A percentile compares a stretch with the other conserved stretches of the same genome.
These are phyloP conservation scores for Dilophus febrilis DNA, from an alignment of 2,888 invertebrate species.

Conservation along the genomic window DNA sequence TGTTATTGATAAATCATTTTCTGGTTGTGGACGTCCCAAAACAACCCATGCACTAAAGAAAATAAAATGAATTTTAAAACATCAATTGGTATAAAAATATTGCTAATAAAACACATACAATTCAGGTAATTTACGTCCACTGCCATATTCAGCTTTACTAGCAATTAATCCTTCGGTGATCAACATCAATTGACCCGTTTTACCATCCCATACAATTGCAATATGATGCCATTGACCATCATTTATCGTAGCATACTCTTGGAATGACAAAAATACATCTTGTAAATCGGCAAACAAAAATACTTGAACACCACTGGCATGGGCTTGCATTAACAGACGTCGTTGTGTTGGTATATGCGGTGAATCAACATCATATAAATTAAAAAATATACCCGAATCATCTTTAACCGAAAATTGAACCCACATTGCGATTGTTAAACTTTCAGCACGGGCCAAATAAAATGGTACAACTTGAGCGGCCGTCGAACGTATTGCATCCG, in stretches of 20 bases:
- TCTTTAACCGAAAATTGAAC: constrained; percentile 85
- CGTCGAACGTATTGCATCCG: constrained; percentile 74
- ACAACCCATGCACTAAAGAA: constrained; percentile 72
- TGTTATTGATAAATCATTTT: constrained; percentile 33
- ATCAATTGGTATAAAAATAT: not conserved
- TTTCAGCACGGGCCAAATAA: constrained; percentile 54
- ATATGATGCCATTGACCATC: constrained; percentile 96
- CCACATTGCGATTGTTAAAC: constrained; percentile 88
- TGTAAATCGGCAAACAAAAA: constrained; percentile 76
- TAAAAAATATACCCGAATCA: constrained; percentile 86
- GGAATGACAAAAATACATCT: constrained; percentile 78
- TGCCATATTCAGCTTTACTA: constrained; percentile 80
- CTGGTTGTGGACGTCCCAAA: constrained; percentile 72
- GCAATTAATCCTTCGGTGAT: constrained; percentile 94
- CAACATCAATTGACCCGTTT: constrained; percentile 70
- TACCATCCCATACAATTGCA: constrained; percentile 87
- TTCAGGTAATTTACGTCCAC: constrained; percentile 62
- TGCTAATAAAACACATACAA: constrained; percentile 42
- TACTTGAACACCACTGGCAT: constrained; percentile 83
- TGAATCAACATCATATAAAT: constrained; percentile 77
- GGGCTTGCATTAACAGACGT: constrained; percentile 73
- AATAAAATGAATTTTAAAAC: no score
- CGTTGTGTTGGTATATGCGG: constrained; percentile 61
- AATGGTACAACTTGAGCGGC: constrained; percentile 90
- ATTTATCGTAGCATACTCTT: constrained; percentile 82